A percentile compares a stretch with the other conserved stretches of the same genome.
phyloP scores from a whole-genome alignment of 2,113 vertebrate genomes.

The Trematomus loennbergii region DNA sequence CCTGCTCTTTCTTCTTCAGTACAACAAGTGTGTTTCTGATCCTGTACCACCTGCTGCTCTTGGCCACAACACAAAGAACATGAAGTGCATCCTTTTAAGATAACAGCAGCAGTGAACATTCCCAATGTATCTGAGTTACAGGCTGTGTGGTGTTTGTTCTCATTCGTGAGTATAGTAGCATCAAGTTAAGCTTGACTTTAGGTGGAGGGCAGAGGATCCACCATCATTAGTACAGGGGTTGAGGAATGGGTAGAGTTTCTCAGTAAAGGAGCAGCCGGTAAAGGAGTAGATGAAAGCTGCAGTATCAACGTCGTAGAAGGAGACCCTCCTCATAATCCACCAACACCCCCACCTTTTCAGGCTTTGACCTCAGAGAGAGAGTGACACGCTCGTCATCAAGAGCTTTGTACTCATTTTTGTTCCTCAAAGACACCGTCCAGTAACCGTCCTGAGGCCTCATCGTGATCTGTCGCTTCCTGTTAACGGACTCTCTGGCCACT shows the following conservation, averaged over 20 bases:
- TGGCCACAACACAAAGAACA: no score
- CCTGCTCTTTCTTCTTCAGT: no score
- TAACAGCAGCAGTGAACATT: no score
- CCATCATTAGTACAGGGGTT: not conserved
- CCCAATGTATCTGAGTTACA: no score
- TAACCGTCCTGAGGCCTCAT: not conserved
- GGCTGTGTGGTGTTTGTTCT: not conserved
- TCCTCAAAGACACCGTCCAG: slow-evolving; percentile 2
- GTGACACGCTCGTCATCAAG: not conserved
- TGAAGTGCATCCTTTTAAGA: no score
- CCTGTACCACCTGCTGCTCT: no score
- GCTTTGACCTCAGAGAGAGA: not conserved
- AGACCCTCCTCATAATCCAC: slow-evolving; percentile 7
- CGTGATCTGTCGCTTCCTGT: slow-evolving; percentile 5
- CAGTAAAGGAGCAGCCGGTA: not conserved
- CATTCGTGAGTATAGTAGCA: not conserved
- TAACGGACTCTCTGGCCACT: not conserved
- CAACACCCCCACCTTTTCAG: slow-evolving; percentile 8
- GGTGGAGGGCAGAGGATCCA: not conserved
- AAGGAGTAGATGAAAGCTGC: slow-evolving; percentile 29
- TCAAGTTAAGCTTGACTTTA: not conserved
- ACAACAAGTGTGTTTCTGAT: no score
- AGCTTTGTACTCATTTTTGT: not conserved
- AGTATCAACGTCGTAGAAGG: slow-evolving; percentile 6
- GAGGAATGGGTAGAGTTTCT: no score